These are phyloP conservation scores for Tympanuchus pallidicinctus DNA, from an alignment of 2,113 vertebrate genomes.

Conservation along the genomic window DNA sequence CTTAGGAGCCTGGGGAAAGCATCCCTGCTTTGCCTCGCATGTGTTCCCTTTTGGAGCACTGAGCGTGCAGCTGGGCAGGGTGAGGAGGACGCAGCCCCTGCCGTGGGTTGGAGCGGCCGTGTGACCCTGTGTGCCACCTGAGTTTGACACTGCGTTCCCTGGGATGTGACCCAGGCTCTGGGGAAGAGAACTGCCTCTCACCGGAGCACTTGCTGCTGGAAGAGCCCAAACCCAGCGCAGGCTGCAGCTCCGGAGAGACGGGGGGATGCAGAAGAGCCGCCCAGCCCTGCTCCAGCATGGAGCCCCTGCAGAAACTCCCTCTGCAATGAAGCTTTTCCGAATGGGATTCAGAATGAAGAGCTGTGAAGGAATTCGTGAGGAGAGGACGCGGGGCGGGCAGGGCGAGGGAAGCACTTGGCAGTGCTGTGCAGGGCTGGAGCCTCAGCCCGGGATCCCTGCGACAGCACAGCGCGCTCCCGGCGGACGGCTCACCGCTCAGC, in stretches of 20 bases:
- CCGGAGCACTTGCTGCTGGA: background rate
- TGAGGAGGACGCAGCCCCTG: background rate
- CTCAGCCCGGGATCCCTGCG: slow-evolving; percentile 9
- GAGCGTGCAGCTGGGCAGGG: background rate
- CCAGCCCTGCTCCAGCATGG: background rate
- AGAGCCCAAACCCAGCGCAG: fast-evolving
- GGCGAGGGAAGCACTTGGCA: background rate
- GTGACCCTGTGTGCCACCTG: fast-evolving
- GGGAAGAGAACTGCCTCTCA: too few species aligned
- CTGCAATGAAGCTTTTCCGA: background rate
- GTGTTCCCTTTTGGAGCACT: too few species aligned
- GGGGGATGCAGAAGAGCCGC: background rate
- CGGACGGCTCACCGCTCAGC: background rate
- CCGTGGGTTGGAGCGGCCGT: fast-evolving
- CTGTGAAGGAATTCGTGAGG: background rate
- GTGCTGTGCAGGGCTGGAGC: fast-evolving
- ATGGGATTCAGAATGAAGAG: background rate
- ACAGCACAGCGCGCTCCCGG: background rate
- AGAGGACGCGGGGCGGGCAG: background rate
- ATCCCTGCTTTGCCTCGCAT: background rate
- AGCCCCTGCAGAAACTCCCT: background rate
- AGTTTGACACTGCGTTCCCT: background rate
- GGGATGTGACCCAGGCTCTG: background rate
- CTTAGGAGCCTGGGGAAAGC: background rate
- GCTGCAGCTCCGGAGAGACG: background rate